Base-by-base conservation (phyloP, 1,140 invertebrate genomes). In the Melanaphis sacchari region DNA sequence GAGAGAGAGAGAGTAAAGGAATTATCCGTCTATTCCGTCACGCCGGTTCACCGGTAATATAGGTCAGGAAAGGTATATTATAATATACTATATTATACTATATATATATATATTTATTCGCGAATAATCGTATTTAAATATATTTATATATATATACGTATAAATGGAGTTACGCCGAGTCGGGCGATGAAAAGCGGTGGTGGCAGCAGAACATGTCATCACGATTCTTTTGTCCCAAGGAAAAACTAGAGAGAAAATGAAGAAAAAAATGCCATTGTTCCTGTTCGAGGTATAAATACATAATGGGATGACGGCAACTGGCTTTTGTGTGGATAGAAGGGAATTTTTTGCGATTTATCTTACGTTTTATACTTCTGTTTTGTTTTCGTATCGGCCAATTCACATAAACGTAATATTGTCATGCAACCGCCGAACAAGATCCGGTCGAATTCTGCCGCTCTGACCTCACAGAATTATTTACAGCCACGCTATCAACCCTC, bases 251-350 rank as follows among this genome's bases (percentile, higher is more conserved):
- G 87, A 11, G 87, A 88, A 88, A 24, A 36, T 22, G 59, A n/a
- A 36, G 82, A 84, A 84, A 84, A 66, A n/a, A 90, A 59, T n/a
- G 26, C 26, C 52, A 59, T 90, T 90, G 89, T 90, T 90, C 52
- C 26, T 21, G 54, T 0, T 26, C 26, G 38, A 66, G 15, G 31
- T 24, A 90, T 59, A 41, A 90, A 90, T 41, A 90, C 66, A 66
- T 40, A 54, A 90, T 22, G 89, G 22, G 36, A 66, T n/a, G n/a
- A 31, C 31, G 59, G 31, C 31, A 3, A n/a, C 54, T 26, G 89
- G 38, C 40, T 26, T 90, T 90, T 90, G 89, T 90, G 24, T 5
- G n/a, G 43, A 22, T 22, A 76, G 15, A 76, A 76, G n/a, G 24
- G 38, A 41, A 66, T 54, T 36, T 36, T 54, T 89, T 54, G 24